Percentiles rank a stretch among this genome's conserved stretches.
phyloP scores from a whole-genome alignment of 2,113 vertebrate species.

The Pluvianellus socialis region DNA sequence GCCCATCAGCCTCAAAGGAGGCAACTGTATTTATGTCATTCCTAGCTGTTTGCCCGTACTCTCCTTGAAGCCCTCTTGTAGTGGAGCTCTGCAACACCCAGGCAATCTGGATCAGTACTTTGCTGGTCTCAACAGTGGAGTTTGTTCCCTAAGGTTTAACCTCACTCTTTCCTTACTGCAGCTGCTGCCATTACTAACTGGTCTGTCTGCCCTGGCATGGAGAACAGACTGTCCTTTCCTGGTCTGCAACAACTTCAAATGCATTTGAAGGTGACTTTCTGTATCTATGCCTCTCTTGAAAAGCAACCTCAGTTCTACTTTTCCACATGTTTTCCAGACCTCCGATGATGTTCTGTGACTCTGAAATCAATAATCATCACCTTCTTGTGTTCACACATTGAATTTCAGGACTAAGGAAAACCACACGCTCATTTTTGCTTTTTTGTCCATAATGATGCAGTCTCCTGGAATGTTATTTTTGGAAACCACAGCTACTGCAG shows the following conservation, averaged over 20 bases:
- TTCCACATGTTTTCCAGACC: neutral
- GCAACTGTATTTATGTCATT: accelerated
- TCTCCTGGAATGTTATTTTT: slow-evolving; percentile 29
- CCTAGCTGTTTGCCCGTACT: neutral
- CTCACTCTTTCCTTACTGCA: neutral
- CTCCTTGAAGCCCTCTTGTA: neutral
- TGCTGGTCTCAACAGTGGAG: neutral
- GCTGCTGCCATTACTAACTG: neutral
- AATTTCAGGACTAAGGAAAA: neutral
- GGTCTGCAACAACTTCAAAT: neutral
- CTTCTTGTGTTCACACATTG: neutral
- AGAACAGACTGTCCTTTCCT: neutral
- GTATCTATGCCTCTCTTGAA: neutral
- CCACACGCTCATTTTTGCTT: neutral
- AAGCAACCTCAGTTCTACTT: neutral
- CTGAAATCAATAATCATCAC: neutral
- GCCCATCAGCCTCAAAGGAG: neutral
- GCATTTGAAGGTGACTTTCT: neutral
- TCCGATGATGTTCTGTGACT: neutral
- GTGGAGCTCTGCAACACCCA: neutral
- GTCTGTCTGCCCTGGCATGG: neutral
- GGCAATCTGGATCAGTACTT: neutral
- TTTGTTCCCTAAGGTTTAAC: neutral
- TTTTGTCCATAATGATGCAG: neutral
- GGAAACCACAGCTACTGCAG: neutral